Evolutionary conservation across 2,113 vertebrate genomes (phyloP), one percentile per base, ranked within the genome.

Genomic region (Corythornis cristatus): DNA sequence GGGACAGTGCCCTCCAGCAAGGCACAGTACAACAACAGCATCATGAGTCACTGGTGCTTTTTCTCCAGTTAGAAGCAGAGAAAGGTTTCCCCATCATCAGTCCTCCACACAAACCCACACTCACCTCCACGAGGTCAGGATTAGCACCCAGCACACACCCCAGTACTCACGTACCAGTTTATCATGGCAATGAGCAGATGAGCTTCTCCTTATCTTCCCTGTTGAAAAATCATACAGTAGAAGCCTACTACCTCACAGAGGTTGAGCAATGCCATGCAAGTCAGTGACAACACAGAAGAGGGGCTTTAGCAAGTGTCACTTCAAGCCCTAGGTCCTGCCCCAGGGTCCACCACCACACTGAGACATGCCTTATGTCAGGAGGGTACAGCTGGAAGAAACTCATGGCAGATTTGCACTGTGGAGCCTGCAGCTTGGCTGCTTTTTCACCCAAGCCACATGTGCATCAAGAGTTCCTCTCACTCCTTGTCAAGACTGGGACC

Each of bases 191-290:
- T 5, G 15, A 58, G 35, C 9, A 6, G 26, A 7, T 45, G 31
- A 92, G 18, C 35, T 89, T 89, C 83, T 79, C 51, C 50, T 87
- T 94, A 73, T n/a, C 43, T 68, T 71, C 18, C 28, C n/a, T 20
- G 9, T 78, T 93, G 62, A 56, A 57, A 81, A 84, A 90, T 67
- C 61, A 35, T 26, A 15, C 31, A 56, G 64, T 5, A 77, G 37
- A 46, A 89, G 15, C 28, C 31, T 31, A 18, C 18, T 54, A 48
- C 20, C 46, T 82, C 37, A 33, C 2, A 3, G 26, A 60, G 26
- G 12, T 12, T 64, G 33, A 45, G 89, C 53, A 87, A 82, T 6
- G 29, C 40, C 19, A 60, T 3, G 11, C 3, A 3, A 50, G 11
- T 8, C 25, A 68, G 25, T 11, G 1, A 42, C 6, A 5, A 88